A percentile compares a stretch with the other conserved stretches of the same genome.
Conservation (phyloP, 2,888 invertebrate species). For the Temnothorax ravouxi region DNA sequence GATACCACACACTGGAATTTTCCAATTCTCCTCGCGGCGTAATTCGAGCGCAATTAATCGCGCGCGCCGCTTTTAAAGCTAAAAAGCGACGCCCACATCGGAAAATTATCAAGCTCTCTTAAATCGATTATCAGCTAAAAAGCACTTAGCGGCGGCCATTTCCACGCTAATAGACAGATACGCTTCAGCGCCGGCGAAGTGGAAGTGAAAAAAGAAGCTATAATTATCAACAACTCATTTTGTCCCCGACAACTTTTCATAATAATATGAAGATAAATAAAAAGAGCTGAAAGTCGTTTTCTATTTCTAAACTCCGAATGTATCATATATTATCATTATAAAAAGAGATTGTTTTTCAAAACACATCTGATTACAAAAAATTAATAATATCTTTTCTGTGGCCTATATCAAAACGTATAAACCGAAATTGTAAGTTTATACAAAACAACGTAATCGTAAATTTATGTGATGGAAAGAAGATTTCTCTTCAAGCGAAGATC, state of each 20-base stretch:
- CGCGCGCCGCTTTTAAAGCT: conserved; percentile 21
- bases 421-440: not conserved
- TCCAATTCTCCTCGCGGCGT: conserved; percentile 14
- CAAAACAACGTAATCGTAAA: not conserved
- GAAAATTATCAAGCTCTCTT: conserved; percentile 45
- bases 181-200: not conserved
- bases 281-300: not conserved
- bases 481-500: not conserved
- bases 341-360: not conserved
- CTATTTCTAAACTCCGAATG: not conserved
- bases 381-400: not conserved
- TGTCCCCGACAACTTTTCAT: not conserved
- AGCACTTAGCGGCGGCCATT: conserved; percentile 45
- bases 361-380: not conserved
- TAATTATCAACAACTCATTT: conserved; percentile 42
- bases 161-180: conserved; percentile 31
- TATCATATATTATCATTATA: not conserved
- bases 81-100: conserved; percentile 26
- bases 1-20: not conserved
- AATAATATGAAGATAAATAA: conserved; percentile 14
- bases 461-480: not conserved
- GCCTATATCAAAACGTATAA: not conserved
- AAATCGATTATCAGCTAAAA: conserved; percentile 47
- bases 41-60: conserved; percentile 31
- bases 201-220: conserved; percentile 29